These are phyloP conservation scores for Gambelia wislizenii DNA, from an alignment of 2,797 vertebrate species.

Conservation along the genomic window DNA sequence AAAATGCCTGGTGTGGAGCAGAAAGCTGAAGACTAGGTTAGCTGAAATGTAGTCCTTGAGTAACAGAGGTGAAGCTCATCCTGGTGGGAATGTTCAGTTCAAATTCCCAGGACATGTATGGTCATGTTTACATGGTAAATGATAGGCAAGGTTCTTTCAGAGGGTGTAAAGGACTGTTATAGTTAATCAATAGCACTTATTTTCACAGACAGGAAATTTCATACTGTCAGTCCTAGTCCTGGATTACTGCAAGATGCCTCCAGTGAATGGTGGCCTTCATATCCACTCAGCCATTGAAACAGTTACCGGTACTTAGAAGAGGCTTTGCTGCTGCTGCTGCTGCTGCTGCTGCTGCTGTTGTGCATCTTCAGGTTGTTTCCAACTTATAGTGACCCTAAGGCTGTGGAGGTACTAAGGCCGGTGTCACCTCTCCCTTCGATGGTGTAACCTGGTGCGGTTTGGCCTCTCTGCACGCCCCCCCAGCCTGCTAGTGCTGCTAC, in stretches of 20 bases:
- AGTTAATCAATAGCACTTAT: constrained; percentile 11
- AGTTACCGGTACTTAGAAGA: neutral
- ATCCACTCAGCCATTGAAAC: neutral
- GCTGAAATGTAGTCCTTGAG: neutral
- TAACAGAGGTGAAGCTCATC: neutral
- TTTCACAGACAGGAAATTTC: neutral
- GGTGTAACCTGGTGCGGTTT: too few species aligned
- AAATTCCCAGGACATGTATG: neutral
- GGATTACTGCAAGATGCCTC: neutral
- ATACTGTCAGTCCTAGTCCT: neutral
- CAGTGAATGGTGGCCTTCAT: neutral
- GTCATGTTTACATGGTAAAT: neutral
- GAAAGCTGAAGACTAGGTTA: neutral
- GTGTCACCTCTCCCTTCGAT: too few species aligned
- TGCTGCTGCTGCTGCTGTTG: too few species aligned
- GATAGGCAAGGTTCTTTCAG: neutral
- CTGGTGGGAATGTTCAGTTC: neutral
- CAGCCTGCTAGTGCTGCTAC: too few species aligned
- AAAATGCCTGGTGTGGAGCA: neutral
- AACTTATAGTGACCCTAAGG: too few species aligned
- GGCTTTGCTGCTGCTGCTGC: too few species aligned
- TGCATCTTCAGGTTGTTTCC: too few species aligned
- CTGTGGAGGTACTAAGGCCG: too few species aligned
- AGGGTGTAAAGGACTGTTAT: constrained; percentile 1
- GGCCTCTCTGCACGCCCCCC: too few species aligned